These are phyloP conservation scores for Zingel zingel DNA, from an alignment of 2,113 vertebrate genomes.

Conservation along the genomic window DNA sequence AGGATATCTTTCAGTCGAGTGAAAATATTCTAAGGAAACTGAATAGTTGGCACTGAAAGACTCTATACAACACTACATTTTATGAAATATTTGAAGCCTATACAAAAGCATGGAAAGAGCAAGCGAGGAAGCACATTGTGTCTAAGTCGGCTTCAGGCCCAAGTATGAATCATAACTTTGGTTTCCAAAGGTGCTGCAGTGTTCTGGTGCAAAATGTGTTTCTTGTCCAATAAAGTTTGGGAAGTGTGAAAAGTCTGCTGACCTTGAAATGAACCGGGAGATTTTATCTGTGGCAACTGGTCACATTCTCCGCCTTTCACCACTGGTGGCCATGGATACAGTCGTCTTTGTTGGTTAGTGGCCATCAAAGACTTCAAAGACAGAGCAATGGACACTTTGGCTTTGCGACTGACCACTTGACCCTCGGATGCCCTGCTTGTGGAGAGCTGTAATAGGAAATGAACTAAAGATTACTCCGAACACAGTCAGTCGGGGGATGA, in stretches of 20 bases:
- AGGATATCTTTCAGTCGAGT: slow-evolving; percentile 30
- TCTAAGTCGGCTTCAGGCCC: neutral
- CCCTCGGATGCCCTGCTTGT: slow-evolving; percentile 58
- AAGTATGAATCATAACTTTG: slow-evolving; percentile 19
- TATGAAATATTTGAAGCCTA: slow-evolving; percentile 34
- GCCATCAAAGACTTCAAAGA: slow-evolving; percentile 81
- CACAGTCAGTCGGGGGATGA: slow-evolving; percentile 59
- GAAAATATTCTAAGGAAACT: slow-evolving; percentile 37
- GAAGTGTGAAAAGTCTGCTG: slow-evolving; percentile 72
- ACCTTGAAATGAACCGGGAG: slow-evolving; percentile 79
- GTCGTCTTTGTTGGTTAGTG: slow-evolving; percentile 74
- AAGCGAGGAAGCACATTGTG: slow-evolving; percentile 48
- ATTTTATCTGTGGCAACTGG: slow-evolving; percentile 48
- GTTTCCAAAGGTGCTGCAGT: slow-evolving; percentile 17
- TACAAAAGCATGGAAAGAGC: slow-evolving; percentile 19
- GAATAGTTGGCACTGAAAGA: slow-evolving; percentile 27
- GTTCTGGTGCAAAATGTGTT: slow-evolving; percentile 3
- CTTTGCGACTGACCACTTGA: slow-evolving; percentile 81
- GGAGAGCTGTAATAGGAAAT: slow-evolving; percentile 75
- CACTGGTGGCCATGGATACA: slow-evolving; percentile 79
- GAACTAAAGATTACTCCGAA: slow-evolving; percentile 73
- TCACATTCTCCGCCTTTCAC: slow-evolving; percentile 78
- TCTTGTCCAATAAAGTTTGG: slow-evolving; percentile 33
- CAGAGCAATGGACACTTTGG: slow-evolving; percentile 58
- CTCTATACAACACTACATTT: slow-evolving; percentile 6